Percentiles rank a stretch among this genome's conserved stretches.
These are phyloP conservation scores for Sarcophilus harrisii DNA, from an alignment of 2,797 vertebrate species.

Conservation along the genomic window DNA sequence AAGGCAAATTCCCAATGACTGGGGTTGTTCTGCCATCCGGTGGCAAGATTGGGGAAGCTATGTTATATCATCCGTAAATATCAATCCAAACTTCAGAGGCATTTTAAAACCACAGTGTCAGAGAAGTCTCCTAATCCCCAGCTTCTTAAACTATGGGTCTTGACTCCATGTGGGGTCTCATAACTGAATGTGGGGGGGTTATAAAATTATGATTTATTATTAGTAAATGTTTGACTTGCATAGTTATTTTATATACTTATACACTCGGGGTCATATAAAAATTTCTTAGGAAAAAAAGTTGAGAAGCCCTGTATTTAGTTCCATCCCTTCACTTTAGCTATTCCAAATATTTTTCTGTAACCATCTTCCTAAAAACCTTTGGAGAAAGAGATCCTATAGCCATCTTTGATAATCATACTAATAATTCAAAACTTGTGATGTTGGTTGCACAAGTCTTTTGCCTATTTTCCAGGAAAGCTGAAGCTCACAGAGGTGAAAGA, in stretches of 20 bases:
- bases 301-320: too few species aligned
- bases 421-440: background rate
- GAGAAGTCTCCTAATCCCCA: background rate
- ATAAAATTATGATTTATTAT: too few species aligned
- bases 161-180: too few species aligned
- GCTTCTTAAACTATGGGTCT: too few species aligned
- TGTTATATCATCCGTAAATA: background rate
- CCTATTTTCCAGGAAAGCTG: background rate
- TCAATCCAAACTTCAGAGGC: background rate
- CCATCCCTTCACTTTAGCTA: background rate
- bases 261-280: too few species aligned
- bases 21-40: conserved; percentile 76
- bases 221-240: too few species aligned
- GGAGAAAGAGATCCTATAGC: background rate
- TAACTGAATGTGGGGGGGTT: background rate
- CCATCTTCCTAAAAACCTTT: background rate
- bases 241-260: too few species aligned
- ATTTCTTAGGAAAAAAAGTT: too few species aligned
- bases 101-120: background rate
- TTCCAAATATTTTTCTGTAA: background rate
- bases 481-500: background rate
- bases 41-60: background rate
- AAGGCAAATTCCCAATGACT: conserved; percentile 26
- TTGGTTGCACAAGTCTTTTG: background rate
- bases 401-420: background rate